Conservation (phyloP, 2,888 invertebrate species). For the Eretmocerus hayati region DNA sequence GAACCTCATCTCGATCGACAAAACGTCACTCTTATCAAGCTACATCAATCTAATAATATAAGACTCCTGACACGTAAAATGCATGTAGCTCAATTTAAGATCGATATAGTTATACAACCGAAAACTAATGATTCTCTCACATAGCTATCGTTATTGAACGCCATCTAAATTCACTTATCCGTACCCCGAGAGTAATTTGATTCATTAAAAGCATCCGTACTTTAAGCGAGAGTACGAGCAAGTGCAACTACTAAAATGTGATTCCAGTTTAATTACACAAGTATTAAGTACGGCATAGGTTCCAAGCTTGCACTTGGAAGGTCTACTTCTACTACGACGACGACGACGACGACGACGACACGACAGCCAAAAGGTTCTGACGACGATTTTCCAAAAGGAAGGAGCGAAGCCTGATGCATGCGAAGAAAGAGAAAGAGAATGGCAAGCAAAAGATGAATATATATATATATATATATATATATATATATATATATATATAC, state of each 20-base stretch:
- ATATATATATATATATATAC: no score
- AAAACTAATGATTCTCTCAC: background rate
- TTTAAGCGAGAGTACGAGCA: background rate
- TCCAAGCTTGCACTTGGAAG: no score
- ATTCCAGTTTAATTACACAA: constrained; percentile 18
- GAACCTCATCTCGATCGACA: no score
- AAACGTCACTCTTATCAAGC: no score
- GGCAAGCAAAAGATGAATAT: no score
- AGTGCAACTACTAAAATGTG: constrained; percentile 4
- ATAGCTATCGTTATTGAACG: background rate
- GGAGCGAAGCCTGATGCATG: background rate
- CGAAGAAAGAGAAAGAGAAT: constrained; percentile 11
- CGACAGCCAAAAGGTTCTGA: constrained; percentile 10
- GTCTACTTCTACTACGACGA: no score
- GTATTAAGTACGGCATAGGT: constrained; percentile 14
- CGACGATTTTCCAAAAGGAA: constrained; percentile 18
- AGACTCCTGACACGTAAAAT: no score
- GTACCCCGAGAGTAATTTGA: constrained; percentile 1
- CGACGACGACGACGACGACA: no score
- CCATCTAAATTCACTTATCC: background rate
- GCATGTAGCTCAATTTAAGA: no score
- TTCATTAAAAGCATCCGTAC: constrained; percentile 10
- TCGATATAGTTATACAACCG: no score
- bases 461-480: no score
- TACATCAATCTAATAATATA: no score